phyloP scores from a whole-genome alignment of 2,888 invertebrate species.

The Apodemia zela region DNA sequence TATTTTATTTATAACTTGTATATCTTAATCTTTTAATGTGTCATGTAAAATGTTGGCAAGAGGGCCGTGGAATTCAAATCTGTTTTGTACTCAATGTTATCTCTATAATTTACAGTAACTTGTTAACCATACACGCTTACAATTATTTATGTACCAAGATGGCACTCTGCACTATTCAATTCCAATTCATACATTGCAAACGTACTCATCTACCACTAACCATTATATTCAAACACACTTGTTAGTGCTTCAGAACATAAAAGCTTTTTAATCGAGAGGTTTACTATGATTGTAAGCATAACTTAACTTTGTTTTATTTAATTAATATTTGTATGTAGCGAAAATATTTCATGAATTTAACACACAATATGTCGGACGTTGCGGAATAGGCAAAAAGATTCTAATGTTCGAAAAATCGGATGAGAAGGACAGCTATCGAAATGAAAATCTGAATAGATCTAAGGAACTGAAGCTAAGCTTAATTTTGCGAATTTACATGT shows the following conservation, averaged over 20 bases:
- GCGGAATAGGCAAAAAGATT: no score
- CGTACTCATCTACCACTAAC: slow-evolving; percentile 19
- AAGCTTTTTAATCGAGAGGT: slow-evolving; percentile 30
- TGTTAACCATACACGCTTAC: slow-evolving; percentile 6
- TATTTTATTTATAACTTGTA: not conserved
- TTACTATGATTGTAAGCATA: slow-evolving; percentile 5
- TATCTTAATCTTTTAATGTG: slow-evolving; percentile 11
- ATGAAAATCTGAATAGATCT: no score
- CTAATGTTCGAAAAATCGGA: no score
- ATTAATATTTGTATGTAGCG: not conserved
- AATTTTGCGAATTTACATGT: no score
- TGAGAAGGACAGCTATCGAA: no score
- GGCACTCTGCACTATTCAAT: slow-evolving; percentile 14
- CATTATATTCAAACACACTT: slow-evolving; percentile 34
- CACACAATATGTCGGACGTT: no score
- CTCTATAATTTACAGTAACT: slow-evolving; percentile 15
- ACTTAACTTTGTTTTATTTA: slow-evolving; percentile 3
- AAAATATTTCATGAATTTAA: not conserved
- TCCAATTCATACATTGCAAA: slow-evolving; percentile 7
- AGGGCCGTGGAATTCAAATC: slow-evolving; percentile 5
- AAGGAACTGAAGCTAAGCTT: no score
- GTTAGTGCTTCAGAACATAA: slow-evolving; percentile 32
- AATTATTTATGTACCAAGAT: slow-evolving; percentile 1
- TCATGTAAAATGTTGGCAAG: not conserved
- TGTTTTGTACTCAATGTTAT: slow-evolving; percentile 2